These are phyloP conservation scores for Dendronephthya gigantea DNA, from an alignment of 64 coral and sea anemone genomes.

Conservation along the genomic window DNA sequence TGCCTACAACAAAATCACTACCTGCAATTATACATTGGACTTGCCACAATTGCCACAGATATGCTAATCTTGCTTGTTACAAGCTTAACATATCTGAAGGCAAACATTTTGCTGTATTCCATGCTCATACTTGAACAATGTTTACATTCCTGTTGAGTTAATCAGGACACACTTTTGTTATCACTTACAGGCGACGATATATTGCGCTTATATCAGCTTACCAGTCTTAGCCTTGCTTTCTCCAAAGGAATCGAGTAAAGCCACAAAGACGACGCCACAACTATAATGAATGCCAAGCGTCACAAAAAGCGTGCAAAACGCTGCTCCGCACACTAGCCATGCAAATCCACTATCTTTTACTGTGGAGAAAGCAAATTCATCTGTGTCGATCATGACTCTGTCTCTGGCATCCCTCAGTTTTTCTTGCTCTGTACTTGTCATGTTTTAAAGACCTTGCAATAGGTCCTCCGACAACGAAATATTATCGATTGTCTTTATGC, in stretches of 20 bases:
- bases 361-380: neutral
- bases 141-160: too few relatives aligned
- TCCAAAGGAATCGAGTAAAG: slow-evolving; percentile 67
- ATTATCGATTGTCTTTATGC: too few relatives aligned
- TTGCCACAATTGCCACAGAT: too few relatives aligned
- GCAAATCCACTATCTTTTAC: slow-evolving; percentile 61
- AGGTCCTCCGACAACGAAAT: neutral
- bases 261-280: slow-evolving; percentile 70
- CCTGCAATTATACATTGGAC: too few relatives aligned
- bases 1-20: too few relatives aligned
- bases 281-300: slow-evolving; percentile 78
- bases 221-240: slow-evolving; percentile 65
- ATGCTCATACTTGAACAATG: too few relatives aligned
- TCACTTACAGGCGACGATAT: neutral
- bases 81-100: too few relatives aligned
- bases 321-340: slow-evolving; percentile 71
- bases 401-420: neutral
- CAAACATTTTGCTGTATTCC: too few relatives aligned
- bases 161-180: too few relatives aligned
- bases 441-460: neutral
- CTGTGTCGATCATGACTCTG: neutral
- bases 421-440: neutral
- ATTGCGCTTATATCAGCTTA: slow-evolving; percentile 5
- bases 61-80: too few relatives aligned
- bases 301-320: slow-evolving; percentile 80